phyloP scores from a whole-genome alignment of 2,797 vertebrate species.

The Onychomys torridus region DNA sequence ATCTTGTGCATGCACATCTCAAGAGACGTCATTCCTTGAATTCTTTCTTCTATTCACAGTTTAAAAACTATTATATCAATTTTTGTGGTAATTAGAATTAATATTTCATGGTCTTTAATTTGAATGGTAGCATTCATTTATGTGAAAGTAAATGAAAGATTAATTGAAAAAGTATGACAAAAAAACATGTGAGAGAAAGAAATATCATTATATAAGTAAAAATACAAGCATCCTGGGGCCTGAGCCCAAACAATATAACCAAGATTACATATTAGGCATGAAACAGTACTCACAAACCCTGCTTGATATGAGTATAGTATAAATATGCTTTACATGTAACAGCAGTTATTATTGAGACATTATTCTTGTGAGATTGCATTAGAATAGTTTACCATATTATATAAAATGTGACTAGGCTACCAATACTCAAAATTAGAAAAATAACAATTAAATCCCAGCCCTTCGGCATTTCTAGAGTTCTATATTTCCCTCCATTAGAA shows the following conservation, averaged over 20 bases:
- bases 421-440: constrained; percentile 45
- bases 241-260: constrained; percentile 19
- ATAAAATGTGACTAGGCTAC: constrained; percentile 19
- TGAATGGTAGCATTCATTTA: constrained; percentile 52
- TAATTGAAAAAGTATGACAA: constrained; percentile 44
- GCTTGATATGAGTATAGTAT: not conserved
- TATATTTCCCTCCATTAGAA: not conserved
- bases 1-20: not conserved
- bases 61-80: not conserved
- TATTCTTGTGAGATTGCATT: constrained; percentile 20
- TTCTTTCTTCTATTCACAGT: not conserved
- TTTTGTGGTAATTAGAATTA: constrained; percentile 5
- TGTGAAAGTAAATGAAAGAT: constrained; percentile 50
- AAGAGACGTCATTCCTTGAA: not conserved
- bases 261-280: not conserved
- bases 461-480: not conserved
- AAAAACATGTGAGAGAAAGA: not conserved
- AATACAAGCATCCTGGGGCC: not conserved
- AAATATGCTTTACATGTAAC: constrained; percentile 1
- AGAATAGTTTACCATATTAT: constrained; percentile 60
- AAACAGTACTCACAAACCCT: not conserved
- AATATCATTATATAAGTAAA: constrained; percentile 39
- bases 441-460: constrained; percentile 13
- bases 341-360: not conserved
- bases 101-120: constrained; percentile 58